phyloP scores from a whole-genome alignment of 1,140 invertebrate species.

The Sycophila sp. region DNA sequence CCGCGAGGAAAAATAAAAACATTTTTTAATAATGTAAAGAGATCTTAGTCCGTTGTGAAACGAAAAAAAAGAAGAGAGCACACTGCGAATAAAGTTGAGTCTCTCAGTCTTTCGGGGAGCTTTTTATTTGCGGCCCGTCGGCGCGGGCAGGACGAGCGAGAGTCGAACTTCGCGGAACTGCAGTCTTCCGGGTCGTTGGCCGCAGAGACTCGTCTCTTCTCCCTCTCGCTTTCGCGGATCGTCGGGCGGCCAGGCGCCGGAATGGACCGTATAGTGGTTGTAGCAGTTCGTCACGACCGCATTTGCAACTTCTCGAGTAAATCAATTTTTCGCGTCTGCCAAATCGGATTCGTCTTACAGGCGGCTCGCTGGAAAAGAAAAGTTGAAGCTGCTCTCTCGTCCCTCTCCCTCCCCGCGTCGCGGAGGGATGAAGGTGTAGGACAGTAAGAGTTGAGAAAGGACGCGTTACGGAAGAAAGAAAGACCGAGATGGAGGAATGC shows the following conservation, averaged over 20 bases:
- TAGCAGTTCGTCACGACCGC: slow-evolving; percentile 11
- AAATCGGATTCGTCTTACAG: slow-evolving; percentile 45
- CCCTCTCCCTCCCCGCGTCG: background rate
- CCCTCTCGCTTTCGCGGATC: background rate
- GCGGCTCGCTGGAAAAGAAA: slow-evolving; percentile 23
- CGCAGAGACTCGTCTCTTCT: background rate
- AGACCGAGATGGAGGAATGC: background rate
- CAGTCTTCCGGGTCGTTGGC: slow-evolving; percentile 41
- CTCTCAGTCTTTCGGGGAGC: too few species aligned
- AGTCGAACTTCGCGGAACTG: slow-evolving; percentile 40
- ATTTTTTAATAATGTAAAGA: slow-evolving; percentile 24
- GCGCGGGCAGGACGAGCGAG: too few species aligned
- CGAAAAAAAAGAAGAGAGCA: background rate
- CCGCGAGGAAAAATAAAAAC: slow-evolving; percentile 4
- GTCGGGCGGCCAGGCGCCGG: background rate
- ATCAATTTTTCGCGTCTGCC: slow-evolving; percentile 46
- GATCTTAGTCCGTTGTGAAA: background rate
- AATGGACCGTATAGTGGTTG: too few species aligned
- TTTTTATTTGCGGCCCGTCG: too few species aligned
- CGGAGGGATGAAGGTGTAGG: background rate
- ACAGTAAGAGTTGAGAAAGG: background rate
- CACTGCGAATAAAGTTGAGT: slow-evolving; percentile 2
- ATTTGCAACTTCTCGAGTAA: slow-evolving; percentile 48
- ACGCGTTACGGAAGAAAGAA: background rate
- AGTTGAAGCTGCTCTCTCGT: slow-evolving; percentile 5